Base-by-base conservation (phyloP, 2,797 vertebrate genomes). In the Oceanodroma leucorhoa region DNA sequence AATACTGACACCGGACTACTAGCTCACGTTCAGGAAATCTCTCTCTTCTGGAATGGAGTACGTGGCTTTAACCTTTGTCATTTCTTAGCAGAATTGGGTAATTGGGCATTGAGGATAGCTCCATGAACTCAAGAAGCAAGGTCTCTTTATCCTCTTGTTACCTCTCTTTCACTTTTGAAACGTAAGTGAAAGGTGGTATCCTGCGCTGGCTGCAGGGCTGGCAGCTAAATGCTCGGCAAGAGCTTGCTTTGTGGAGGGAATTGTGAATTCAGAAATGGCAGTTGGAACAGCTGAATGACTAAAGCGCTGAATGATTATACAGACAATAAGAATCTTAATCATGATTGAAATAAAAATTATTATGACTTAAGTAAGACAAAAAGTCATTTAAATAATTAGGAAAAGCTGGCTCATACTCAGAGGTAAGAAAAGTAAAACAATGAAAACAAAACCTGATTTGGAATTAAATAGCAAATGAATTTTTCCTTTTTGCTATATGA, bases 371-470 rank as follows among this genome's bases (percentile, higher is more conserved):
- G 75, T 90, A 81, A 93, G 71, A 92, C 67, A 91, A 94, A 94
- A 96, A 95, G 23, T 83, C 5, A 64, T 82, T 95, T 82, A 86
- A 93, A 95, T 81, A 80, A 94, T 93, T 95, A 77, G 83, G 81
- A 71, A 65, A 61, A 88, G 27, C 50, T 95, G 81, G 64, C 81
- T 94, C 18, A 43, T 79, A 82, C 41, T 72, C 55, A 73, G 36
- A 86, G 19, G 32, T 70, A 90, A 66, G 77, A 66, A 34, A 84
- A 94, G 36, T 86, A 78, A 94, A 93, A 85, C 81, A 90, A 75
- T 87, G 86, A 79, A 90, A 92, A 66, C 60, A 94, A 94, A 58
- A 88, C 70, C 62, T 84, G 69, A 73, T 90, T 88, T 94, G n/a
- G 66, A 96, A 87, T 84, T 83, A 84, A 93, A 91, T 57, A 89